Evolutionary conservation across 2,888 invertebrate species (phyloP).

Genomic region (Automeris io): DNA sequence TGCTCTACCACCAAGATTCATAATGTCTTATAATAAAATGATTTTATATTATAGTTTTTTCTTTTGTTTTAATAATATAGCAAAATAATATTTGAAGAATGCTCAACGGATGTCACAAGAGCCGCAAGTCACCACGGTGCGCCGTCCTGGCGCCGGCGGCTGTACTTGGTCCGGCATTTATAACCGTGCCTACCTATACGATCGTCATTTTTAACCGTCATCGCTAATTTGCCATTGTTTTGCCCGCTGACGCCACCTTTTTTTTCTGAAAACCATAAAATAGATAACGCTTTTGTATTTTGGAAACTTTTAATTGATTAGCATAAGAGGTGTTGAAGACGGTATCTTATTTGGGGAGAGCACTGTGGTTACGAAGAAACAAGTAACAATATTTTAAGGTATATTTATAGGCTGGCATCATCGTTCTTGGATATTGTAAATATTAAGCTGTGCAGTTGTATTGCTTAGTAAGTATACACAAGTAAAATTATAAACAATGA

Average conservation of each 20-base stretch:
- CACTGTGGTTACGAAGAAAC: background rate
- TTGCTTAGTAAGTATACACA: no score
- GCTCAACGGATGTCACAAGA: no score
- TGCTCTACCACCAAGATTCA: no score
- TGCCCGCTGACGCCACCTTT: conserved; percentile 67
- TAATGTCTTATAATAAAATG: no score
- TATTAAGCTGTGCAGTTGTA: no score
- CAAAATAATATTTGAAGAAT: no score
- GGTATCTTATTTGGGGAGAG: conserved; percentile 19
- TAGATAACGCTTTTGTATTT: conserved; percentile 60
- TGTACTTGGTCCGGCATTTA: conserved; percentile 28
- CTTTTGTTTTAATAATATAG: no score
- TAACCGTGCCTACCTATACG: conserved; percentile 41
- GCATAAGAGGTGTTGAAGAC: conserved; percentile 35
- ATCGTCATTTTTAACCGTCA: conserved; percentile 73
- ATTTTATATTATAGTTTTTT: no score
- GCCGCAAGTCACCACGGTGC: conserved; percentile 12
- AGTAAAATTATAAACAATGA: no score
- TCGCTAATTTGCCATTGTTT: conserved; percentile 75
- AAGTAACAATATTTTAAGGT: no score
- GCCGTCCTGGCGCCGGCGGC: conserved; percentile 37
- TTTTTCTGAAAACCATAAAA: conserved; percentile 69
- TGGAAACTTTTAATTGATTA: conserved; percentile 61
- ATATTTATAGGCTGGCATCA: no score
- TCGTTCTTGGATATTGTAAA: no score